These are phyloP conservation scores for Cyclargus thomasi DNA, from an alignment of 1,140 invertebrate species.

Conservation along the genomic window DNA sequence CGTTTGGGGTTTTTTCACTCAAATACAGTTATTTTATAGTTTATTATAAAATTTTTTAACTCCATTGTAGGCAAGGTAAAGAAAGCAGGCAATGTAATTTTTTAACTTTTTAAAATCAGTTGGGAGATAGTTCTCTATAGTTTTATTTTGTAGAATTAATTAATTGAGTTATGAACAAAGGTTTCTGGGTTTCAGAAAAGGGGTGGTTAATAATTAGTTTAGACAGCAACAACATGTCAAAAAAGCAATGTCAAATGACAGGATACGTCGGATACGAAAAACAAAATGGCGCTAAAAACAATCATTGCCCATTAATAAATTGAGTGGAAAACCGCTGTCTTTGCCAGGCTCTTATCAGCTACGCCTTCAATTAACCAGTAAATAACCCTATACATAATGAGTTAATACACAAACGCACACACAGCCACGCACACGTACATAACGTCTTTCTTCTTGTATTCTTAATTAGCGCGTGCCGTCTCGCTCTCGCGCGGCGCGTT, in stretches of 20 bases:
- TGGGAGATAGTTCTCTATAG: too few relatives aligned
- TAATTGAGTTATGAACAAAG: too few relatives aligned
- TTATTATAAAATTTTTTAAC: too few relatives aligned
- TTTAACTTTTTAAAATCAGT: too few relatives aligned
- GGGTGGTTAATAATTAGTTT: background rate
- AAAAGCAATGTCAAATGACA: background rate
- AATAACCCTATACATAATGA: conserved; percentile 70
- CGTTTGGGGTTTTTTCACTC: too few relatives aligned
- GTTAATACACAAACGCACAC: conserved; percentile 69
- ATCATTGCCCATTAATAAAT: conserved; percentile 21
- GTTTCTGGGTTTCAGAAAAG: too few relatives aligned
- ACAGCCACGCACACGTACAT: conserved; percentile 61
- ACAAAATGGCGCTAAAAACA: conserved; percentile 5
- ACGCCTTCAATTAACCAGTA: conserved; percentile 70
- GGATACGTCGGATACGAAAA: background rate
- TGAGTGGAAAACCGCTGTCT: conserved; percentile 39
- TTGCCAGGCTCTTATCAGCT: conserved; percentile 53
- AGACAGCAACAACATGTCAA: too few relatives aligned
- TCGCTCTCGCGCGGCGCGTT: conserved; percentile 47
- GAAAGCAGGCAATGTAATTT: too few relatives aligned
- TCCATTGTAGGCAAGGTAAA: too few relatives aligned
- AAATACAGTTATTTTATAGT: too few relatives aligned
- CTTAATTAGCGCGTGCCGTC: conserved; percentile 67
- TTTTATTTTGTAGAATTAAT: too few relatives aligned
- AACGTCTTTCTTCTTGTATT: conserved; percentile 75